Evolutionary conservation across 2,888 invertebrate species (phyloP), one percentile per base, ranked within the genome.

Genomic region (Artemia sinica): DNA sequence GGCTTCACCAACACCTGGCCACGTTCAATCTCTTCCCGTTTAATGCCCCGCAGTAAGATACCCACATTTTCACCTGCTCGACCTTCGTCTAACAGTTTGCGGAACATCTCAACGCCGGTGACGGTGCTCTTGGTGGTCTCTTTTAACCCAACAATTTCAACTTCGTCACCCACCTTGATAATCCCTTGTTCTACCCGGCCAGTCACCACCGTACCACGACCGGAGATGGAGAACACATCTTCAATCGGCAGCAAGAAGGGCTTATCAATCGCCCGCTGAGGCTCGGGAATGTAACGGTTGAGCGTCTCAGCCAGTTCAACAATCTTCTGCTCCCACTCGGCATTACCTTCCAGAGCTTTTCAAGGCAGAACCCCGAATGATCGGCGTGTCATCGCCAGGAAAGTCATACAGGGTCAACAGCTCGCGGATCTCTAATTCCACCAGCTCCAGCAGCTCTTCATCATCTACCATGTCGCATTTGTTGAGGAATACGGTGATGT

Each of bases 41-140:
- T 71, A 41, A 71, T 71, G 13, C 75, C 75, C 8, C 74, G 70
- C 18, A 75, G 67, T 10, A 75, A 71, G 8, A 73, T 66, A 0
- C 75, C 75, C n/a, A 72, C 66, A 66, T 75, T 74, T 49, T 75
- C 75, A 8, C 75, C 75, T 9, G 75, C 75, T 67, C 72, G 71
- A 0, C 73, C 75, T 66, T 72, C 49, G 69, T 75, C 75, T 63
- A 75, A 70, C 50, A 73, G 70, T 70, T 75, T 75, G 9, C 72
- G 72, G 70, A 76, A 75, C 75, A 76, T 76, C 71, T 76, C 75
- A 14, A 75, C 71, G 41, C 75, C 75, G 69, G 73, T 73, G 51
- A 49, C 28, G 8, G 70, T 71, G 51, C 71, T 68, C 5, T 65
- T 69, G 8, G 50, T 13, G 11, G 70, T 72, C 0, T 67, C 65